These are phyloP conservation scores for Anguilla marmorata DNA, from an alignment of 2,797 vertebrate species.

Conservation along the genomic window DNA sequence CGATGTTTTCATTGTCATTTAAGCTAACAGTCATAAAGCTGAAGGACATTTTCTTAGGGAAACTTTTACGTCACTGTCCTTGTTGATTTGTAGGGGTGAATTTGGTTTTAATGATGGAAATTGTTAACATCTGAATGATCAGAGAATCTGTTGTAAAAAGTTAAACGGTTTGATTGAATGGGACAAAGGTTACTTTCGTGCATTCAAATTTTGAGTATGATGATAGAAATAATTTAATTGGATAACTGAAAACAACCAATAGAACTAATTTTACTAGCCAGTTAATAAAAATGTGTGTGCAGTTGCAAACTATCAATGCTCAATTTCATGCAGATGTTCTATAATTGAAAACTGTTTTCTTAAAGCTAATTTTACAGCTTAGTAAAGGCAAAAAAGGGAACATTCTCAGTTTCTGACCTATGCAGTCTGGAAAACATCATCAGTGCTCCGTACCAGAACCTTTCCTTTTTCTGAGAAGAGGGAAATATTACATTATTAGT, in stretches of 20 bases:
- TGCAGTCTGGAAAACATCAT: background rate
- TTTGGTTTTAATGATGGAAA: background rate
- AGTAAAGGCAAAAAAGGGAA: background rate
- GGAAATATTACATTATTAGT: background rate
- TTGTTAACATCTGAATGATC: slow-evolving; percentile 9
- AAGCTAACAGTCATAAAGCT: background rate
- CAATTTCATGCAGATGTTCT: background rate
- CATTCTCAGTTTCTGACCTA: background rate
- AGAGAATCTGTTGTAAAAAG: background rate
- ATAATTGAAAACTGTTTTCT: background rate
- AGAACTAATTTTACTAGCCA: background rate
- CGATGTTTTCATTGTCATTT: slow-evolving; percentile 31
- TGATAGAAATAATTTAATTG: background rate
- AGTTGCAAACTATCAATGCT: background rate
- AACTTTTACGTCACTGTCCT: background rate
- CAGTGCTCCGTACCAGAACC: background rate
- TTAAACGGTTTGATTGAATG: background rate
- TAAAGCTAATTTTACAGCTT: background rate
- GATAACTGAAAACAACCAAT: background rate
- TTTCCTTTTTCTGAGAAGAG: background rate
- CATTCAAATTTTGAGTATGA: background rate
- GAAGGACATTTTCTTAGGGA: slow-evolving; percentile 3
- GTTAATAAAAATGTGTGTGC: background rate
- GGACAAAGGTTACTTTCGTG: background rate
- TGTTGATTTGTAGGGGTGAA: background rate